Evolutionary conservation across 2,888 invertebrate genomes (phyloP).

Genomic region (Monoplex corrugatus): DNA sequence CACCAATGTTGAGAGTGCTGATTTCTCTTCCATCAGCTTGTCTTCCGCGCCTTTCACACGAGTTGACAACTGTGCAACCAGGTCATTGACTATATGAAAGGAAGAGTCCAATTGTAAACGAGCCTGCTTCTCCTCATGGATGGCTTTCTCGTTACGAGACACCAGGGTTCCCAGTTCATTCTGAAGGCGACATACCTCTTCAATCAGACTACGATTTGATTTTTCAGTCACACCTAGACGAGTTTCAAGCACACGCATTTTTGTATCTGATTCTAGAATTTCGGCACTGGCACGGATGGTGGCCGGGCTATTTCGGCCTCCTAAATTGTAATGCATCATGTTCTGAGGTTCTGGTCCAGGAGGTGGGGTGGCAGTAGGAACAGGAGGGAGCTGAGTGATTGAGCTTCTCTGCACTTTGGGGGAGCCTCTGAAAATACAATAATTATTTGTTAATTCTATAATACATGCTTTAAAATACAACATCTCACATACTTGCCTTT

Average conservation of each 20-base stretch:
- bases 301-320: slow-evolving; percentile 40
- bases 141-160: slow-evolving; percentile 75
- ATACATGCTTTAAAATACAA: too few species aligned
- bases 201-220: slow-evolving; percentile 80
- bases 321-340: slow-evolving; percentile 33
- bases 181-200: slow-evolving; percentile 81
- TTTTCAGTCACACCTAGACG: slow-evolving; percentile 79
- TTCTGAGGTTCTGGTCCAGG: slow-evolving; percentile 43
- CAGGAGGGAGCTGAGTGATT: slow-evolving; percentile 62
- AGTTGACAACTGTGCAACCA: slow-evolving; percentile 74
- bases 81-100: slow-evolving; percentile 76
- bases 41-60: slow-evolving; percentile 79
- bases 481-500: too few species aligned
- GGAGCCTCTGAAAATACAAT: not conserved
- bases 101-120: slow-evolving; percentile 78
- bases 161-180: slow-evolving; percentile 74
- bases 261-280: slow-evolving; percentile 68
- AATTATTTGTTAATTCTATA: too few species aligned
- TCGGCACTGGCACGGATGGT: slow-evolving; percentile 56
- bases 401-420: not conserved
- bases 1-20: slow-evolving; percentile 73
- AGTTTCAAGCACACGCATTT: slow-evolving; percentile 76
- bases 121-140: slow-evolving; percentile 75
- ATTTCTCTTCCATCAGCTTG: slow-evolving; percentile 76
- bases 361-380: slow-evolving; percentile 49